Evolutionary conservation across 2,888 invertebrate species (phyloP).

Genomic region (Idaea biselata): DNA sequence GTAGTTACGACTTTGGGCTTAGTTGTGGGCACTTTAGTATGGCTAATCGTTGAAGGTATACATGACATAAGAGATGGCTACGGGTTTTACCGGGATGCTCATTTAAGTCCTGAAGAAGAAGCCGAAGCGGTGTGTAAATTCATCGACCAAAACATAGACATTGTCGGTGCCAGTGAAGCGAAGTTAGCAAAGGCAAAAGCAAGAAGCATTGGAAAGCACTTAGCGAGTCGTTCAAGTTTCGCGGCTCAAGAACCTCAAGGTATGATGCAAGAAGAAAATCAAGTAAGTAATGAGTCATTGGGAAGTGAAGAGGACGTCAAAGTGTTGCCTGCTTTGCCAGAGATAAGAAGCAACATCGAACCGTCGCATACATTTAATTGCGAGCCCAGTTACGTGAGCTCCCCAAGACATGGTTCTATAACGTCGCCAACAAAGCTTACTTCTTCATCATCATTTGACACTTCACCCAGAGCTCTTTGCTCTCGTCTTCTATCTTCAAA

Average conservation of each 20-base stretch:
- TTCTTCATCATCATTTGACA: constrained; percentile 50
- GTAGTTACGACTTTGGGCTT: constrained; percentile 56
- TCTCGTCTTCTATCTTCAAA: constrained; percentile 50
- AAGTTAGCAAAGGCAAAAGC: constrained; percentile 57
- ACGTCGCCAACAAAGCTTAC: constrained; percentile 43
- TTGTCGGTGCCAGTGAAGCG: constrained; percentile 50
- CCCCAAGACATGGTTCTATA: constrained; percentile 52
- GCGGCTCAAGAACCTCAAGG: constrained; percentile 59
- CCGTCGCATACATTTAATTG: constrained; percentile 45
- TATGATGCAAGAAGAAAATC: constrained; percentile 37
- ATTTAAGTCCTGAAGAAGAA: constrained; percentile 60
- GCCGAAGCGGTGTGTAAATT: constrained; percentile 62
- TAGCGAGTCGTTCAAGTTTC: constrained; percentile 48
- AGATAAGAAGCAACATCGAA: constrained; percentile 36
- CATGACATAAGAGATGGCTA: constrained; percentile 63
- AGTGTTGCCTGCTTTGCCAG: constrained; percentile 51
- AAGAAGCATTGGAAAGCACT: constrained; percentile 44
- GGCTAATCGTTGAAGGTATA: constrained; percentile 62
- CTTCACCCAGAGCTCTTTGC: constrained; percentile 54
- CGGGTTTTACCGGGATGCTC: constrained; percentile 67
- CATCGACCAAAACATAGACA: constrained; percentile 57
- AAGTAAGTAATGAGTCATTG: constrained; percentile 29
- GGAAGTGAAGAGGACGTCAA: constrained; percentile 37
- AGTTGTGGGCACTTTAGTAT: constrained; percentile 53
- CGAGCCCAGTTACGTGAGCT: constrained; percentile 57